Conservation (phyloP, 2,113 vertebrate genomes). For the Mesembrinibis cayennensis region DNA sequence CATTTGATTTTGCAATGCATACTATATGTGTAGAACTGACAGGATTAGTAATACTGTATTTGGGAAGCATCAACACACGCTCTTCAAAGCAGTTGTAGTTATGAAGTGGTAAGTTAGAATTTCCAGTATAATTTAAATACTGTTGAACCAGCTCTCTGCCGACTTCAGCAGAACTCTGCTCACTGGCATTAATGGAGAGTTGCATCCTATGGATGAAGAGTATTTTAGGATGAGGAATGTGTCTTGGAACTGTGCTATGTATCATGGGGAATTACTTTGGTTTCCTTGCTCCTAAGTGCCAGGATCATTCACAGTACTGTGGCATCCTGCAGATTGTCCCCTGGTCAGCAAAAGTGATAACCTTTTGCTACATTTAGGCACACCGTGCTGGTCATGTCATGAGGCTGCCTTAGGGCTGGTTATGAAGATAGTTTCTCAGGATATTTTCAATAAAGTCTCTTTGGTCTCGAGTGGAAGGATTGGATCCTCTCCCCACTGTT, state of each 20-base stretch:
- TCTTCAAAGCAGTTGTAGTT: not conserved
- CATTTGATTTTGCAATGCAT: not conserved
- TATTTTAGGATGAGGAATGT: not conserved
- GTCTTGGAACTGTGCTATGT: not conserved
- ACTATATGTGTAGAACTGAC: not conserved
- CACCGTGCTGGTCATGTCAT: not conserved
- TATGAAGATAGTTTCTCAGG: not conserved
- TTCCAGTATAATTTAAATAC: not conserved
- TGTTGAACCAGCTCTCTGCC: not conserved
- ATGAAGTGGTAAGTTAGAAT: not conserved
- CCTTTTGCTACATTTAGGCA: not conserved
- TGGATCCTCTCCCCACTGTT: not conserved
- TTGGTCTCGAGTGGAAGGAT: not conserved
- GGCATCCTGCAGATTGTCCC: not conserved
- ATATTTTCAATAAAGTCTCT: not conserved
- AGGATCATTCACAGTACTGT: not conserved
- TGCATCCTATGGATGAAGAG: not conserved
- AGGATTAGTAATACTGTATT: not conserved
- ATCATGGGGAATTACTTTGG: not conserved
- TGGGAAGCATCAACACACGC: not conserved
- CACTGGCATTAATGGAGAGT: not conserved
- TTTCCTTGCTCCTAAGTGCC: not conserved
- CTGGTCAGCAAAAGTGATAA: fast-evolving
- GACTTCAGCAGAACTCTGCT: not conserved
- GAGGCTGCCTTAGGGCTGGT: not conserved